Conservation (phyloP, 1,140 invertebrate genomes). For the Condylostylus longicornis region DNA sequence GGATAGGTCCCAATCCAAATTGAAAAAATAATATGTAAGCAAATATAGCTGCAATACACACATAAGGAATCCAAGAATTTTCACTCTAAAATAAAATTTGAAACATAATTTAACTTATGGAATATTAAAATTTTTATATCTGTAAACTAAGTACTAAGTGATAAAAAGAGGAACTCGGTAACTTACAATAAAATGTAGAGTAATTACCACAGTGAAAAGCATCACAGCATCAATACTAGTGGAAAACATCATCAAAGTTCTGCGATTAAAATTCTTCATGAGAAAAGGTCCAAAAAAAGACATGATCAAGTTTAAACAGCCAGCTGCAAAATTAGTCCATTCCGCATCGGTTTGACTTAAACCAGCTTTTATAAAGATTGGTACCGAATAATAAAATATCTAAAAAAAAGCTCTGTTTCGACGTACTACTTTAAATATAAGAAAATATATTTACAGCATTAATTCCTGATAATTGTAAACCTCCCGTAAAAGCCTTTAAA, state of each 20-base stretch:
- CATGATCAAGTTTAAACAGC: conserved; percentile 47
- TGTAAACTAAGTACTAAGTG: background rate
- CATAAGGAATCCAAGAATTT: conserved; percentile 39
- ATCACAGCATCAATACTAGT: conserved; percentile 33
- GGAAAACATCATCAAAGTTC: conserved; percentile 39
- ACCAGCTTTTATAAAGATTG: conserved; percentile 46
- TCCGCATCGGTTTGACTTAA: conserved; percentile 36
- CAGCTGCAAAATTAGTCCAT: conserved; percentile 50
- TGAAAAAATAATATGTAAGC: conserved; percentile 72
- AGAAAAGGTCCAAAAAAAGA: conserved; percentile 41
- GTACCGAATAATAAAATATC: conserved; percentile 61
- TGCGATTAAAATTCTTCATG: conserved; percentile 38
- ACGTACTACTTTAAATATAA: background rate
- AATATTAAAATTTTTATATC: conserved; percentile 1
- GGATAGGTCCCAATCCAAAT: conserved; percentile 71
- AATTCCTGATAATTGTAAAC: conserved; percentile 74
- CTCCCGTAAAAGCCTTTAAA: conserved; percentile 58
- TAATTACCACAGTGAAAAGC: conserved; percentile 38
- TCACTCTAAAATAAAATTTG: conserved; percentile 27
- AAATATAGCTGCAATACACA: conserved; percentile 44
- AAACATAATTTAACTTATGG: conserved; percentile 2
- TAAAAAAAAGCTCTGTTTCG: conserved; percentile 25
- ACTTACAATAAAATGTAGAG: conserved; percentile 41
- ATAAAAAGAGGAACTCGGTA: conserved; percentile 1
- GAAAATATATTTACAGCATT: conserved; percentile 51